These are phyloP conservation scores for Eucera pruinosa DNA, from an alignment of 2,888 invertebrate genomes.

Conservation along the genomic window DNA sequence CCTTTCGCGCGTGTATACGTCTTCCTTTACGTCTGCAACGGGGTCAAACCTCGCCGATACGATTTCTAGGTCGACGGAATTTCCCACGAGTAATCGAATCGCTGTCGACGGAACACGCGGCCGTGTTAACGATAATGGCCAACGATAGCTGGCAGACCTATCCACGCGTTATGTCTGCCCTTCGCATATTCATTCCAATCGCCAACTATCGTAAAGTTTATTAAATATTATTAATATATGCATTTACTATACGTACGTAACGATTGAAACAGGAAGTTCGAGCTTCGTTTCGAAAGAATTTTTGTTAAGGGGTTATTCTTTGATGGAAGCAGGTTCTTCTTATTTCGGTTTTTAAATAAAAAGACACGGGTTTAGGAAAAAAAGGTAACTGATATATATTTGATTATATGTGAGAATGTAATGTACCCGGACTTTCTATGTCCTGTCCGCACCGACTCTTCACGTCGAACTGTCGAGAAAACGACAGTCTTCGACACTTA, in stretches of 20 bases:
- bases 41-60: constrained; percentile 44
- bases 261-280: neutral
- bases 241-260: neutral
- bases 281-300: no score
- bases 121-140: constrained; percentile 53
- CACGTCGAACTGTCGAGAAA: no score
- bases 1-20: neutral
- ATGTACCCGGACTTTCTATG: no score
- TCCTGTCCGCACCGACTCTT: no score
- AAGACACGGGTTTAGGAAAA: no score
- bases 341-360: no score
- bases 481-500: no score
- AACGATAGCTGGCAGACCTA: constrained; percentile 37
- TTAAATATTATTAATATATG: constrained; percentile 52
- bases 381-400: no score
- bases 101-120: constrained; percentile 43
- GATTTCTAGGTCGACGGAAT: constrained; percentile 53
- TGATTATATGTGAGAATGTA: no score
- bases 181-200: constrained; percentile 14
- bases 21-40: constrained; percentile 12
- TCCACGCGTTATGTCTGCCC: constrained; percentile 18
- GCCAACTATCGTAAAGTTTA: constrained; percentile 25
- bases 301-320: no score
- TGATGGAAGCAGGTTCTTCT: no score
- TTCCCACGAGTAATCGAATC: constrained; percentile 66